phyloP scores from a whole-genome alignment of 1,140 invertebrate genomes.

The Apis mellifera region DNA sequence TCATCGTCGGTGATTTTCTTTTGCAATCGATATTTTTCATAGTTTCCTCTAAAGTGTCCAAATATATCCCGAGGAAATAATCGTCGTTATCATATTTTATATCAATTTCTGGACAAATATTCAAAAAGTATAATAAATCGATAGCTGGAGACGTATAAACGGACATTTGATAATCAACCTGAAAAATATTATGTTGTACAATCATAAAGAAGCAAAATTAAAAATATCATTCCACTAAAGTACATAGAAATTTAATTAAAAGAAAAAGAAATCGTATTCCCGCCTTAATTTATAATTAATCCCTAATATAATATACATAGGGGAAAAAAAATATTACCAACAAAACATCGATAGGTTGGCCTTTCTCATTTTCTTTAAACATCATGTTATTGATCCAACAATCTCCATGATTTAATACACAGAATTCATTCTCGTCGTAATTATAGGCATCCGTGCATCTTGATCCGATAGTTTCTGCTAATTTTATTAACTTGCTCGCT shows the following conservation, averaged over 20 bases:
- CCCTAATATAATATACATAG: too few species aligned
- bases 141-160: constrained; percentile 77
- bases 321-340: constrained; percentile 48
- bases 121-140: constrained; percentile 79
- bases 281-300: too few species aligned
- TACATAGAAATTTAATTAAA: too few species aligned
- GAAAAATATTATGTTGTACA: not conserved
- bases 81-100: constrained; percentile 59
- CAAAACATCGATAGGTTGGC: constrained; percentile 42
- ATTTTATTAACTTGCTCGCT: constrained; percentile 71
- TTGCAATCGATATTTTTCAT: constrained; percentile 57
- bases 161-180: constrained; percentile 76
- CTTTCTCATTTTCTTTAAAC: constrained; percentile 59
- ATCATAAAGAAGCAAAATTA: not conserved
- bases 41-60: constrained; percentile 36
- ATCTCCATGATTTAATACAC: constrained; percentile 74
- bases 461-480: constrained; percentile 59
- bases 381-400: constrained; percentile 73
- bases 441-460: constrained; percentile 68
- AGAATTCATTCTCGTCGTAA: constrained; percentile 66
- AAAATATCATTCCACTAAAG: not conserved
- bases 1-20: constrained; percentile 54
- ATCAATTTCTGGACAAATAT: constrained; percentile 69
- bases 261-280: too few species aligned
- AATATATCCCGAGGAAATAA: constrained; percentile 51